These are phyloP conservation scores for Urocynchramus pylzowi DNA, from an alignment of 2,113 vertebrate species.

Conservation along the genomic window DNA sequence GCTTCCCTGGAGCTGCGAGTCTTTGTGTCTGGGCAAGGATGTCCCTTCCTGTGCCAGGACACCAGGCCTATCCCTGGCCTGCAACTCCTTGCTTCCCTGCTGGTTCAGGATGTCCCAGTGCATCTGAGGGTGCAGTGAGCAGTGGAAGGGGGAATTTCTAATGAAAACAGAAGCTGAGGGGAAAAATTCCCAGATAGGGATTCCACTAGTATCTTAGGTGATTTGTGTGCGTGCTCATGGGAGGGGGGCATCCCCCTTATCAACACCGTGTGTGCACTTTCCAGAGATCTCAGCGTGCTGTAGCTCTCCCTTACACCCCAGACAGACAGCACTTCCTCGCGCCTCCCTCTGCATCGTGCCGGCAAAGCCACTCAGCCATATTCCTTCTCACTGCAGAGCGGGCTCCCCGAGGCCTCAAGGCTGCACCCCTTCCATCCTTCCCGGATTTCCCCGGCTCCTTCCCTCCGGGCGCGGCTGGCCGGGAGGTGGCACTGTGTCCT, in stretches of 20 bases:
- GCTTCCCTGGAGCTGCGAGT: neutral
- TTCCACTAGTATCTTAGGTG: neutral
- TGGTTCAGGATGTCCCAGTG: neutral
- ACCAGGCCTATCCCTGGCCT: neutral
- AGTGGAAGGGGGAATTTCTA: neutral
- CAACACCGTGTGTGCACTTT: fast-evolving
- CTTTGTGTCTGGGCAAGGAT: neutral
- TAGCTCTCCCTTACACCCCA: neutral
- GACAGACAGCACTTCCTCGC: neutral
- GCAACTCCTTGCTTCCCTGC: neutral
- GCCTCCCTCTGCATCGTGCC: fast-evolving
- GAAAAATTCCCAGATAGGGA: neutral
- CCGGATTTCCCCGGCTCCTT: fast-evolving
- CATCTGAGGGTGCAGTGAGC: neutral
- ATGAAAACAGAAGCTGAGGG: neutral
- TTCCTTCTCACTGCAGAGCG: neutral
- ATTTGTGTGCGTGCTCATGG: no score
- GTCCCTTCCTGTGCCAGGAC: neutral
- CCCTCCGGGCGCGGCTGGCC: neutral
- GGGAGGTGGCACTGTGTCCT: conserved; percentile 36
- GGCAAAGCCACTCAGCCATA: neutral
- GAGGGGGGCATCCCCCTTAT: no score
- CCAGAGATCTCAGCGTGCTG: neutral
- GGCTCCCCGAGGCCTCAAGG: fast-evolving
- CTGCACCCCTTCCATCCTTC: fast-evolving